These are phyloP conservation scores for Syritta pipiens DNA, from an alignment of 2,888 invertebrate genomes.

Conservation along the genomic window DNA sequence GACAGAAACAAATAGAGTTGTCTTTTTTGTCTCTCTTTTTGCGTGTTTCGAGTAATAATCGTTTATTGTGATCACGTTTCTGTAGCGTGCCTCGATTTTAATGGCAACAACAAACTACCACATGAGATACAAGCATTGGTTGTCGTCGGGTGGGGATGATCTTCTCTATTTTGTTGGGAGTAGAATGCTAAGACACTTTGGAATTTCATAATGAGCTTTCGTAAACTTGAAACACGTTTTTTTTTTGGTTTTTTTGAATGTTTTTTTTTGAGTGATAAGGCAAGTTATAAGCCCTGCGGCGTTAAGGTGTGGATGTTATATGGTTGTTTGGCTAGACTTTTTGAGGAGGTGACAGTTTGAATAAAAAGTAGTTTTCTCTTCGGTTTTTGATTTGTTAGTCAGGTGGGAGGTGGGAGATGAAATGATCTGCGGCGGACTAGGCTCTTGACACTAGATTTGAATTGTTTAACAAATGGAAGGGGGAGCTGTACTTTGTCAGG, in stretches of 20 bases:
- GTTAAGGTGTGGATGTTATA: conserved; percentile 1
- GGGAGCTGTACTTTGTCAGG: too few relatives aligned
- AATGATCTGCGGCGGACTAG: too few relatives aligned
- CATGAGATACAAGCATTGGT: conserved; percentile 7
- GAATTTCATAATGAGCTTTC: conserved; percentile 31
- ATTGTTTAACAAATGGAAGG: too few relatives aligned
- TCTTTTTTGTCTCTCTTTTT: conserved; percentile 16
- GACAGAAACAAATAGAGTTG: conserved; percentile 13
- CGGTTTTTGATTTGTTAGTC: too few relatives aligned
- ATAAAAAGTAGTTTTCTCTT: not conserved
- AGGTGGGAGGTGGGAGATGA: too few relatives aligned
- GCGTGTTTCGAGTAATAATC: conserved; percentile 48
- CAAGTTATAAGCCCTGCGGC: not conserved
- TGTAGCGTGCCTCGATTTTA: conserved; percentile 39
- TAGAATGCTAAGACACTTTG: not conserved
- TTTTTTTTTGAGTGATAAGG: not conserved
- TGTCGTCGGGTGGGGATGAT: conserved; percentile 2
- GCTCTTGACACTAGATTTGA: too few relatives aligned
- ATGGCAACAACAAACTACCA: conserved; percentile 11
- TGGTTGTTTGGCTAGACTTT: not conserved
- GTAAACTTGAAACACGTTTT: conserved; percentile 12
- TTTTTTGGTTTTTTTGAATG: not conserved
- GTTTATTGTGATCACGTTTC: conserved; percentile 54
- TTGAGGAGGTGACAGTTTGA: too few relatives aligned
- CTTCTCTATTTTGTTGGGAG: conserved; percentile 8